Evolutionary conservation across 2,888 invertebrate species (phyloP).

Genomic region (Amiota mariae): DNA sequence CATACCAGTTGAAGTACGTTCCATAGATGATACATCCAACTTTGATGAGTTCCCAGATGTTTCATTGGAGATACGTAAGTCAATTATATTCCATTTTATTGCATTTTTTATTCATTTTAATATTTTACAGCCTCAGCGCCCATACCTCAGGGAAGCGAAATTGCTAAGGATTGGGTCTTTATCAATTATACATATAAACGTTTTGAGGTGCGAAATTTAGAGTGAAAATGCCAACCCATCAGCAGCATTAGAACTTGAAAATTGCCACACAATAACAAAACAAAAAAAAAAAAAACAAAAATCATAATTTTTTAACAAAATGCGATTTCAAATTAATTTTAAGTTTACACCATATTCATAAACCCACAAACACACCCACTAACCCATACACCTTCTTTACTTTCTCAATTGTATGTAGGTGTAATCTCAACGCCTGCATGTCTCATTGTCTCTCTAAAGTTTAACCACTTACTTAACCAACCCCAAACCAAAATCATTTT

Average conservation of each 20-base stretch:
- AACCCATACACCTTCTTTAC: not conserved
- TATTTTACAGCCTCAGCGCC: constrained; percentile 85
- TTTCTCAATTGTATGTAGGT: not conserved
- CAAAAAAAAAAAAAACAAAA: constrained; percentile 11
- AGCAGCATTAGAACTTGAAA: constrained; percentile 43
- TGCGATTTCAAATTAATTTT: constrained; percentile 25
- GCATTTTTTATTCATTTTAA: not conserved
- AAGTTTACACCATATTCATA: not conserved
- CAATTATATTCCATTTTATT: not conserved
- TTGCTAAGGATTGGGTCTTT: constrained; percentile 99
- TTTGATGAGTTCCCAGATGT: constrained; percentile 99
- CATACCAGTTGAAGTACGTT: constrained; percentile 96
- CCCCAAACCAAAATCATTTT: not conserved
- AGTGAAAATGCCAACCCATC: constrained; percentile 54
- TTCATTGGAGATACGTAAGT: constrained; percentile 97
- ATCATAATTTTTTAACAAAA: constrained; percentile 17
- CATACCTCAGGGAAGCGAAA: constrained; percentile 91
- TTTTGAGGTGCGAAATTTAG: constrained; percentile 84
- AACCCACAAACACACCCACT: not conserved
- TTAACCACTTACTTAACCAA: not conserved
- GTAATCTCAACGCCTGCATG: not conserved
- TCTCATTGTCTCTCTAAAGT: constrained; percentile 3
- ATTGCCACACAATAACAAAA: constrained; percentile 50
- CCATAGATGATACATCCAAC: constrained; percentile 99
- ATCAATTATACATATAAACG: constrained; percentile 99